Evolutionary conservation across 1,140 invertebrate genomes (phyloP), one percentile per base, ranked within the genome.

Genomic region (Piezodorus guildinii): DNA sequence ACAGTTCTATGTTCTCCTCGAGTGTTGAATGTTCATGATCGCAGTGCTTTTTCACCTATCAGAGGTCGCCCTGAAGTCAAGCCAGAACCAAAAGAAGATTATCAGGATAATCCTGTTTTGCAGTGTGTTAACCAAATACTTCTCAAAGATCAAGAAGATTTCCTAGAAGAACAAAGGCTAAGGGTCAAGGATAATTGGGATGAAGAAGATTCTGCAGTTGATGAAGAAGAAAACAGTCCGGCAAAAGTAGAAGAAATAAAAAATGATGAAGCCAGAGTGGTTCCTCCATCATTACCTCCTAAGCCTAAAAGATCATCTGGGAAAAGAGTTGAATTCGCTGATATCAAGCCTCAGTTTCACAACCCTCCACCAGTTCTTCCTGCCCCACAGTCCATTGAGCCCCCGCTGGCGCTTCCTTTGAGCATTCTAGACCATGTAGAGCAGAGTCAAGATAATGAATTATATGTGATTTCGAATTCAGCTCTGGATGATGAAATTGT

Each of bases 51-150:
- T 62, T 66, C 65, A 21, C 65, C 65, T 4, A 65, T 65, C 65
- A 44, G 66, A 67, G 52, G 58, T 65, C 34, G 49, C 25, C 60
- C 17, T 23, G 59, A 19, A 66, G 63, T 6, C 34, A 56, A 49
- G 30, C 60, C 19, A 46, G 45, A 54, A 62, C 30, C 39, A 10
- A 60, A 30, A 25, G 58, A 60, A n/a, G 58, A 71, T 23, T 72
- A 70, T 45, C 67, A 84, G 71, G 84, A 87, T 68, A 87, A 87
- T 74, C 85, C 85, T 2, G 85, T 88, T 1, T 72, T 87, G 19
- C 85, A 87, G 71, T 87, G 85, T 69, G 85, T 88, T 30, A 87
- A 87, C 76, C 85, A 87, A 73, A 87, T 88, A 66, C 74, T 88
- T 8, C 71, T 87, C 16, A 71, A 75, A n/a, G 78, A 80, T 64